Evolutionary conservation across 2,797 vertebrate species (phyloP).

Genomic region (Zenarchopterus dispar): DNA sequence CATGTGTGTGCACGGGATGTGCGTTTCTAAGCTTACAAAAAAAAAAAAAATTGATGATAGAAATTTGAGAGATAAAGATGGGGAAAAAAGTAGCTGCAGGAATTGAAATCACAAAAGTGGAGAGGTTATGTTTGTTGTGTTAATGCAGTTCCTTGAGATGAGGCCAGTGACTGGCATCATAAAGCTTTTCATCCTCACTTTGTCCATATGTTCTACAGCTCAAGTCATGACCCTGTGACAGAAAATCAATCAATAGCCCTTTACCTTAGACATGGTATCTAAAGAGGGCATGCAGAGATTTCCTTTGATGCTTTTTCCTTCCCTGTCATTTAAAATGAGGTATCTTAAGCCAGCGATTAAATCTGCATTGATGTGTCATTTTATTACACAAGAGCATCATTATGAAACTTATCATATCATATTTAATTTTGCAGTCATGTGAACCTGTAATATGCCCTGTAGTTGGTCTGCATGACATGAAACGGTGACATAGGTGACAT

Average conservation of each 20-base stretch:
- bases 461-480: too few species aligned
- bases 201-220: constrained; percentile 43
- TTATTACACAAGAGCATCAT: constrained; percentile 9
- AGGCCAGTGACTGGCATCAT: constrained; percentile 34
- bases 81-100: background rate
- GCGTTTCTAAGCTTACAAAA: background rate
- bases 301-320: constrained; percentile 30
- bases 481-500: too few species aligned
- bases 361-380: constrained; percentile 23
- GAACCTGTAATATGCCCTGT: too few species aligned
- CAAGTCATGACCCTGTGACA: constrained; percentile 61
- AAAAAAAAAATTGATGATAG: background rate
- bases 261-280: constrained; percentile 54
- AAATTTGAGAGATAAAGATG: constrained; percentile 16
- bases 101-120: background rate
- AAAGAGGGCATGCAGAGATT: constrained; percentile 53
- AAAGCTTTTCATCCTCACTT: constrained; percentile 53
- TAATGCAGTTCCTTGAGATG: constrained; percentile 35
- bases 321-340: constrained; percentile 43
- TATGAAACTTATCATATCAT: background rate
- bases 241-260: constrained; percentile 72
- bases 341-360: constrained; percentile 37
- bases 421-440: background rate
- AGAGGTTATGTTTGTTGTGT: constrained; percentile 22
- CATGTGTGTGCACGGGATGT: background rate